Evolutionary conservation across 2,113 vertebrate species (phyloP), one percentile per base, ranked within the genome.

Genomic region (Tragulus kanchil): DNA sequence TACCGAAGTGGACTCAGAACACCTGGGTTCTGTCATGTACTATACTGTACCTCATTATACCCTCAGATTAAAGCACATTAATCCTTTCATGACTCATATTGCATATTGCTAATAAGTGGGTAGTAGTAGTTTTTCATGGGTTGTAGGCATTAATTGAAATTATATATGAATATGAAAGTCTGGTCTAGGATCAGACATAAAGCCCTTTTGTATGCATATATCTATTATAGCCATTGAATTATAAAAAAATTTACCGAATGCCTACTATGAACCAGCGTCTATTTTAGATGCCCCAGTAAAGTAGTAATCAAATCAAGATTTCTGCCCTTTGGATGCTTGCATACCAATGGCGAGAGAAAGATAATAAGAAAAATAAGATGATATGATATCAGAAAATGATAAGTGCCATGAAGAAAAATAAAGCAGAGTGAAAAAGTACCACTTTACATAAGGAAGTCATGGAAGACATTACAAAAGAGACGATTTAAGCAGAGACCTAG

Each of bases 101-200:
- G 42, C 28, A 75, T 84, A 48, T 71, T 85, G 62, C 45, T 71
- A 58, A 73, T 3, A 81, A 84, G 21, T 31, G 3, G 14, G 92
- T 64, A 78, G 56, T 78, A 36, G 36, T 36, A 36, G 36, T 79
- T 90, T 36, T 92, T 85, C 19, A 93, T 71, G 10, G 1, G 12
- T 59, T 75, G 15, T 64, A 42, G 21, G n/a, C 21, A 6, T 95
- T 93, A 59, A 77, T 16, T 83, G 5, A 96, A 95, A 82, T 82
- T 82, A 71, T 31, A 36, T 85, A 52, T 45, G 25, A 88, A 87
- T 89, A 73, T 73, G 36, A 95, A 95, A 61, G 28, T 25, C 62
- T 83, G 12, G 23, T 59, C 23, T 26, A 81, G 12, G 28, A 6
- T 61, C 19, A 91, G 14, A 85, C 12, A 75, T 64, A 85, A 94